Evolutionary conservation across 23 tunicate genomes (phyloP), one percentile per base, ranked within the genome.

Genomic region (Trididemnum clinides): DNA sequence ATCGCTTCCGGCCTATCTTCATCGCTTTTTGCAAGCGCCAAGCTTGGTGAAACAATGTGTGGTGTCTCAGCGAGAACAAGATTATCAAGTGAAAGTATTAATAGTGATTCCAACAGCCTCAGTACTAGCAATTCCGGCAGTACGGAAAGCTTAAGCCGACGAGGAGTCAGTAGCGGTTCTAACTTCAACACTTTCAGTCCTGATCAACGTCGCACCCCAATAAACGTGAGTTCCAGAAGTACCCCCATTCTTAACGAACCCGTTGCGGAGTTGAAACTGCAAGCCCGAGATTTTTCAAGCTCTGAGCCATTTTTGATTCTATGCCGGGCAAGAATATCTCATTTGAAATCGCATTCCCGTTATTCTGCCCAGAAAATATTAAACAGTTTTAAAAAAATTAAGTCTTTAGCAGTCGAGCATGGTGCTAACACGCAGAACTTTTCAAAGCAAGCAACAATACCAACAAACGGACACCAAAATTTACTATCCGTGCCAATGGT

Each of bases 231-330:
- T 23, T 21, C 76, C 10, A 10, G 15, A 2, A 32, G 21, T 21
- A 4, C 76, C 21, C 76, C 76, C 6, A 38, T 73, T 37, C 2
- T 73, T 2, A 38, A 7, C 7, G 80, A 73, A 73, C 54, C 80
- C 7, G 1, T 2, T 5, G 18, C 54, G 23, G 77, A 85, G 25
- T 1, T 51, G 58, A 69, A 50, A 23, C 66, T 88, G 28, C 85
- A 77, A 29, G 90, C 62, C 21, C 86, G 83, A 33, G 86, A 87
- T 15, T 92, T 76, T 33, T 33, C 82, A 19, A 81, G 63, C 36
- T 87, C 97, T n/a, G 97, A 92, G 49, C 97, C 97, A 28, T 92
- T 92, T 50, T 34, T 88, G 37, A 85, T 71, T 33, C 84, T 92
- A 21, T 92, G 97, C 58, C 91, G 97, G 3, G 91, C 76, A 21